Evolutionary conservation across 2,888 invertebrate genomes (phyloP), one percentile per base, ranked within the genome.

Genomic region (Dryobotodes eremita): DNA sequence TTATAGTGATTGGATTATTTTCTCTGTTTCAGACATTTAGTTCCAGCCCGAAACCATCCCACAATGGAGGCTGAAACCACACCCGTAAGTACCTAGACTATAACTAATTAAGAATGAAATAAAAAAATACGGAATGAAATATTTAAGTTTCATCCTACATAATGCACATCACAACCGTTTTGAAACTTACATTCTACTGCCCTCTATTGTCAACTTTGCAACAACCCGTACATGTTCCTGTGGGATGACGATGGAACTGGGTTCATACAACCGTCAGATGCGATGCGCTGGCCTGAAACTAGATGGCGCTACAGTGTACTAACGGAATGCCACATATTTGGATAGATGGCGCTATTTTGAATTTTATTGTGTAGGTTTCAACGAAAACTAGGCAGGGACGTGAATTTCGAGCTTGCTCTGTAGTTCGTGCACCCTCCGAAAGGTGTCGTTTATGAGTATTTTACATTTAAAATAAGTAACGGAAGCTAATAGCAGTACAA

Each of bases 1-100:
- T 86, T 90, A 83, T 86, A 80, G 72, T 86, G 68, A 87, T 90
- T 85, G 73, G 61, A 74, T 85, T 86, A 83, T 90, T 86, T 89
- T 89, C 92, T 91, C 80, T 88, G 89, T 95, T 95, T 77, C 95
- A 95, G 95, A 95, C 95, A 91, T 91, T 94, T 89, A 93, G 92
- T 94, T 93, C 90, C 92, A 90, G 91, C 89, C 89, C 89, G 86
- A 89, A 87, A 90, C 88, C 90, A 89, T 86, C 86, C 89, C 90
- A 81, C 82, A 86, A 96, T 95, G 96, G 90, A 92, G 88, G 90
- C 92, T 90, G 92, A 94, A 90, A 94, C 94, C 93, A 94, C 94
- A 96, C 94, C 95, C 95, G 96, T 96, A 90, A 96, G 96, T 96
- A 94, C 85, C 77, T 92, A 91, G 84, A 85, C 61, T 75, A 53